Evolutionary conservation across 2,113 vertebrate species (phyloP).

Genomic region (Caretta caretta): DNA sequence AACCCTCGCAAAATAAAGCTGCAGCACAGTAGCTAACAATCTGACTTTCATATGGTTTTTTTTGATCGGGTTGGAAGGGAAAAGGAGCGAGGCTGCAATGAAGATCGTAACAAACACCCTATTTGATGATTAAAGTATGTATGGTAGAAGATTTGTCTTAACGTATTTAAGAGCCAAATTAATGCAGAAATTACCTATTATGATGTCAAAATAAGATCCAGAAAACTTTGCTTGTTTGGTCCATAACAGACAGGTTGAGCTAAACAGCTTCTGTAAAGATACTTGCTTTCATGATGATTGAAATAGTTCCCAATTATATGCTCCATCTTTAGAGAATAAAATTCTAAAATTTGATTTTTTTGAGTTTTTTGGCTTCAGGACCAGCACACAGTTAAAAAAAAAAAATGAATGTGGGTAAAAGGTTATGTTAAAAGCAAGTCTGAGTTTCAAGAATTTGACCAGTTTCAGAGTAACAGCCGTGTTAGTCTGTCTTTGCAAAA

Average conservation of each 20-base stretch:
- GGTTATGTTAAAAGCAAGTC: background rate
- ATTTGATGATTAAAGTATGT: background rate
- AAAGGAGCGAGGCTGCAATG: background rate
- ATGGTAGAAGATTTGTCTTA: no score
- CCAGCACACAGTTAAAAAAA: background rate
- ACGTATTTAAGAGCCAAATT: background rate
- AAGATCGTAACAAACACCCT: fast-evolving
- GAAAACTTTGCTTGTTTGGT: background rate
- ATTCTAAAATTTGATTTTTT: background rate
- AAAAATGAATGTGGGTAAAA: background rate
- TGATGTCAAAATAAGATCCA: background rate
- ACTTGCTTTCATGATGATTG: background rate
- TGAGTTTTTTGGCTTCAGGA: background rate
- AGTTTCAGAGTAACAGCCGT: no score
- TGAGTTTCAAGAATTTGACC: background rate
- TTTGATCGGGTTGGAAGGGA: background rate
- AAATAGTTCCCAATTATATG: background rate
- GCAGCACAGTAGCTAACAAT: background rate
- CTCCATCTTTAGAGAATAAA: background rate
- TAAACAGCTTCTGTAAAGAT: background rate
- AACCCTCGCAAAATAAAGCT: background rate
- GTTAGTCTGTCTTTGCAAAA: no score
- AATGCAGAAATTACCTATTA: background rate
- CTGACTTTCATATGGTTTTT: background rate
- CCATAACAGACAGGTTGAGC: background rate